Base-by-base conservation (phyloP, 2,797 vertebrate genomes). In the Chelidonichthys spinosus region DNA sequence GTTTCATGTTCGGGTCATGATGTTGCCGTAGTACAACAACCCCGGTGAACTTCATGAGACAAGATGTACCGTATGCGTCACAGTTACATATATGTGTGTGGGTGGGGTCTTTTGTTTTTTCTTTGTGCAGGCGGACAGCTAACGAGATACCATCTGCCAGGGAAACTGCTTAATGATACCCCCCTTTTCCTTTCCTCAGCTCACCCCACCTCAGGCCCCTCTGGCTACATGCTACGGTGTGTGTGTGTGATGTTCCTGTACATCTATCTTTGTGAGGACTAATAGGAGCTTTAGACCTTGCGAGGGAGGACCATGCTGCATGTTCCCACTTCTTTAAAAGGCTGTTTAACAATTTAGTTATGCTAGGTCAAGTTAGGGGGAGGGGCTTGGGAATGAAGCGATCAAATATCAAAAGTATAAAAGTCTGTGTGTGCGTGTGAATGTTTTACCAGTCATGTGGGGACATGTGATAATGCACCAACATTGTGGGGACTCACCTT, bases 131-230 rank as follows among this genome's bases (percentile, higher is more conserved):
- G 63, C 25, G 64, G 84, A 83, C 79, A 81, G 78, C 63, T 86
- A 90, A 86, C 67, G 37, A 89, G 84, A 77, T 82, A 86, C 94
- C 94, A 95, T 95, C 94, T 95, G 94, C 87, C 88, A 91, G 85
- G 79, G 78, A 90, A 89, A 89, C 86, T 85, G 79, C 86, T 85
- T 93, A 93, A 93, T 92, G 89, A 93, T 84, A 85, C 74, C 79
- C 85, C 79, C 67, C 35, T 64, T 79, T 84, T 76, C 63, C 78
- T 74, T 81, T 68, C 60, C 63, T 74, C 64, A 40, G 56, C 79
- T 72, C 65, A 78, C 63, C 70, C 76, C 74, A 81, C 44, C 35
- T 69, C 59, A 59, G 62, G 46, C 77, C 78, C 74, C 78, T 76
- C 59, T 80, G 66, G 66, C 65, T 72, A 60, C 67, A 84, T 44